These are phyloP conservation scores for Chaetura pelagica DNA, from an alignment of 2,113 vertebrate genomes.

Conservation along the genomic window DNA sequence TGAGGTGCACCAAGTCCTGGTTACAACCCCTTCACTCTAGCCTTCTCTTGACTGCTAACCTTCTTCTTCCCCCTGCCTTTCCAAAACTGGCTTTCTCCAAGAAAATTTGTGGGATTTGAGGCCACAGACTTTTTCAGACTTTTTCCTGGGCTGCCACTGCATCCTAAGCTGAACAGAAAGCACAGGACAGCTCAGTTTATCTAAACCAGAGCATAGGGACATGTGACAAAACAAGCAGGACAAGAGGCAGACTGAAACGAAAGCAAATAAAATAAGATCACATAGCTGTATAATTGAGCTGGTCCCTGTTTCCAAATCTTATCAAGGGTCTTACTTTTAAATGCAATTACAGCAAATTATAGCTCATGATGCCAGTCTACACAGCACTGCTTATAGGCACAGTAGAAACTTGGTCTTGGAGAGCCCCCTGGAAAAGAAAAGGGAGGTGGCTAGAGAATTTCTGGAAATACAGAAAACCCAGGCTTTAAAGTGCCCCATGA, in stretches of 20 bases:
- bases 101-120: neutral
- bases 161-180: neutral
- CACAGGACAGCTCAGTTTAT: neutral
- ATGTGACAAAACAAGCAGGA: slow-evolving; percentile 12
- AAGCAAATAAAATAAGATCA: neutral
- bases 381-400: neutral
- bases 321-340: neutral
- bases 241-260: slow-evolving; percentile 26
- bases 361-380: neutral
- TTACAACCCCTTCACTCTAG: neutral
- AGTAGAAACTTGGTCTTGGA: neutral
- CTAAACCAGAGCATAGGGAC: neutral
- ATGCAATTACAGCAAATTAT: neutral
- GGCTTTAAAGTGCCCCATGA: neutral
- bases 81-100: neutral
- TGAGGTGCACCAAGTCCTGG: neutral
- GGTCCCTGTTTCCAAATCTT: neutral
- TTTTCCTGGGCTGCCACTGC: neutral
- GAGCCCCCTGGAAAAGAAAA: neutral
- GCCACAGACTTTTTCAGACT: neutral
- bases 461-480: neutral
- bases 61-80: neutral
- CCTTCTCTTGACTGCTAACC: fast-evolving
- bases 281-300: neutral
- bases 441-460: neutral